These are phyloP conservation scores for Dryobotodes eremita DNA, from an alignment of 2,888 invertebrate genomes.

Conservation along the genomic window DNA sequence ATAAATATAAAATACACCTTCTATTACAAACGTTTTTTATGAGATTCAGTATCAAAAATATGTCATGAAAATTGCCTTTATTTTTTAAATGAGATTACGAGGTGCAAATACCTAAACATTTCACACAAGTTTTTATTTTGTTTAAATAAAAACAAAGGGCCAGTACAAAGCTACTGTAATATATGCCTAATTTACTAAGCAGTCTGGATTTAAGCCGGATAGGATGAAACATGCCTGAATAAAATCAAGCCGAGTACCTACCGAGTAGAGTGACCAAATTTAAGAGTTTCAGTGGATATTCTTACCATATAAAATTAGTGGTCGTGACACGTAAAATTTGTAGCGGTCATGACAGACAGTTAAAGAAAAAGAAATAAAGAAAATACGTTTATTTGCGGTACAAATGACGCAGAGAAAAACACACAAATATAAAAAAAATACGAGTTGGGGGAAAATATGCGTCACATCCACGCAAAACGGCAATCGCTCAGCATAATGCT, in stretches of 20 bases:
- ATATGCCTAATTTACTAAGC: conserved; percentile 67
- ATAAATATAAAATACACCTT: not conserved
- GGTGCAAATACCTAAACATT: not conserved
- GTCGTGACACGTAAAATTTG: no score
- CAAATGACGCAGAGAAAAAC: no score
- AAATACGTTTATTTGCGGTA: no score
- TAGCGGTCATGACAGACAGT: not conserved
- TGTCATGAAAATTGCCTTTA: not conserved
- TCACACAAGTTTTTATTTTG: conserved; percentile 4
- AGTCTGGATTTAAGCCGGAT: conserved; percentile 58
- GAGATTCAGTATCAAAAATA: not conserved
- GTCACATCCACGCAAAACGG: no score
- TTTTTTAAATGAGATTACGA: no score
- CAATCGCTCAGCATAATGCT: no score
- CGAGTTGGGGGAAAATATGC: no score
- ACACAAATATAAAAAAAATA: no score
- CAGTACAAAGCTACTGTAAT: conserved; percentile 49
- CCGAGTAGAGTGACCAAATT: conserved; percentile 39
- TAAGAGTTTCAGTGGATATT: not conserved
- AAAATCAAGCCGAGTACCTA: conserved; percentile 63
- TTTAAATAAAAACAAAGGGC: not conserved
- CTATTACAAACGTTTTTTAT: not conserved
- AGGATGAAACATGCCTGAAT: conserved; percentile 62
- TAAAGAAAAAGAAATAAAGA: no score
- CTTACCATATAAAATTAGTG: not conserved